Evolutionary conservation across 2,888 invertebrate genomes (phyloP).

Genomic region (Drosophila monieri): DNA sequence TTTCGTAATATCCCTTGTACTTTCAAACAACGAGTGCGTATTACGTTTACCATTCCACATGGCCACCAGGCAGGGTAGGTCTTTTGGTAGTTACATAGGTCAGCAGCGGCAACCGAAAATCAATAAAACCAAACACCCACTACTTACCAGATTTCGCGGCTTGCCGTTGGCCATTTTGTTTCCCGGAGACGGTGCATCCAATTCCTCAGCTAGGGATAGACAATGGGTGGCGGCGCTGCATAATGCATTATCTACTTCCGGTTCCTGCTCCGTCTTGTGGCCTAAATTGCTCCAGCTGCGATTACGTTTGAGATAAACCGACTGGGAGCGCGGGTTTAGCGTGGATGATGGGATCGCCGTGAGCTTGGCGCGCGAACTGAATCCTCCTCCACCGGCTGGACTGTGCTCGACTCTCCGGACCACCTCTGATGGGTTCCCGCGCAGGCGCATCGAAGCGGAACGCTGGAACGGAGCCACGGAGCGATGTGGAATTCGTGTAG

Average conservation of each 20-base stretch:
- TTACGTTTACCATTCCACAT: conserved; percentile 1
- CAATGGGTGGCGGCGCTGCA: conserved; percentile 50
- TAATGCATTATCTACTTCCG: conserved; percentile 55
- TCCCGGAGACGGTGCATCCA: conserved; percentile 20
- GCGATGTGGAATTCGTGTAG: conserved; percentile 74
- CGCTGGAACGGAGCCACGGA: conserved; percentile 85
- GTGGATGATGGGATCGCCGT: conserved; percentile 50
- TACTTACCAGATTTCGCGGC: conserved; percentile 69
- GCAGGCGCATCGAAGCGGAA: conserved; percentile 87
- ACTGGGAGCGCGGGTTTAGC: conserved; percentile 26
- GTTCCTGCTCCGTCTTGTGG: conserved; percentile 62
- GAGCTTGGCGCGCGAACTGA: conserved; percentile 73
- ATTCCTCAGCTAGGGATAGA: conserved; percentile 36
- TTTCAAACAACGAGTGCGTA: conserved; percentile 18
- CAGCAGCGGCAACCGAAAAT: conserved; percentile 51
- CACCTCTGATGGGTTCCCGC: conserved; percentile 85
- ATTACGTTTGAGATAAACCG: conserved; percentile 65
- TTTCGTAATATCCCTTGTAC: conserved; percentile 33
- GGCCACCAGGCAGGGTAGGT: conserved; percentile 8
- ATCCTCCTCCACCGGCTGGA: conserved; percentile 44
- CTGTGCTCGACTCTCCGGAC: conserved; percentile 23
- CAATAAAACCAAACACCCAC: conserved; percentile 33
- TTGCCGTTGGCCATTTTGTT: conserved; percentile 48
- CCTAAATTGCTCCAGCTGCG: conserved; percentile 70
- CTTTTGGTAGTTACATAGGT: conserved; percentile 58